phyloP scores from a whole-genome alignment of 1,140 invertebrate genomes.

The Epicauta chinensis region DNA sequence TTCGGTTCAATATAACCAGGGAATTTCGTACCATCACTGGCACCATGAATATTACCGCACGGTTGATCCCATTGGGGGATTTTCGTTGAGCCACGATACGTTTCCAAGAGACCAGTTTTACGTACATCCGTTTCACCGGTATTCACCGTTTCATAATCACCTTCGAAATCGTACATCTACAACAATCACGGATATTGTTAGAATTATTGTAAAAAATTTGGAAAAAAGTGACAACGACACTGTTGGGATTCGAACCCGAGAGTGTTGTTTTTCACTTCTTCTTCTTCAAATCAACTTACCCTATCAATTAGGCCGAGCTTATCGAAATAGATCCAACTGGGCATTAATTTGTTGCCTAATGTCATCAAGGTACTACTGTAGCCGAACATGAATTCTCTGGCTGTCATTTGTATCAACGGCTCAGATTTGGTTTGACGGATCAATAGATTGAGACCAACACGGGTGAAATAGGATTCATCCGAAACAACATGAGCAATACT shows the following conservation, averaged over 20 bases:
- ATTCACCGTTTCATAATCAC: constrained; percentile 72
- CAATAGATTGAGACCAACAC: constrained; percentile 60
- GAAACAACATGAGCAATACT: constrained; percentile 71
- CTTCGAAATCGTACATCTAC: constrained; percentile 81
- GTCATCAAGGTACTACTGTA: constrained; percentile 66
- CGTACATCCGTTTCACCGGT: constrained; percentile 59
- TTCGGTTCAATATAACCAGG: constrained; percentile 60
- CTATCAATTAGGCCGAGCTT: constrained; percentile 76
- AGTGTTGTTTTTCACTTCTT: no score
- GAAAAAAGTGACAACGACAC: no score
- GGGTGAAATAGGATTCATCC: constrained; percentile 53
- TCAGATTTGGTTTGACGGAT: constrained; percentile 58
- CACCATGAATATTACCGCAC: constrained; percentile 69
- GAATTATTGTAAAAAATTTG: constrained; percentile 1
- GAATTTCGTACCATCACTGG: constrained; percentile 83
- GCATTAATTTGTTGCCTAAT: constrained; percentile 68
- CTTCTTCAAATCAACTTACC: constrained; percentile 49
- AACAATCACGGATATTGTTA: constrained; percentile 20
- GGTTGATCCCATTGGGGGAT: constrained; percentile 71
- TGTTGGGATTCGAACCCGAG: no score
- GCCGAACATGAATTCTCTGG: constrained; percentile 78
- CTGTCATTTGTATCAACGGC: constrained; percentile 68
- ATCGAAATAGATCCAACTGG: constrained; percentile 74
- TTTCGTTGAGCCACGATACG: constrained; percentile 61
- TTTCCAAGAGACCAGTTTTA: constrained; percentile 65